Conservation (phyloP, 2,797 vertebrate species). For the Cheirogaleus major region DNA sequence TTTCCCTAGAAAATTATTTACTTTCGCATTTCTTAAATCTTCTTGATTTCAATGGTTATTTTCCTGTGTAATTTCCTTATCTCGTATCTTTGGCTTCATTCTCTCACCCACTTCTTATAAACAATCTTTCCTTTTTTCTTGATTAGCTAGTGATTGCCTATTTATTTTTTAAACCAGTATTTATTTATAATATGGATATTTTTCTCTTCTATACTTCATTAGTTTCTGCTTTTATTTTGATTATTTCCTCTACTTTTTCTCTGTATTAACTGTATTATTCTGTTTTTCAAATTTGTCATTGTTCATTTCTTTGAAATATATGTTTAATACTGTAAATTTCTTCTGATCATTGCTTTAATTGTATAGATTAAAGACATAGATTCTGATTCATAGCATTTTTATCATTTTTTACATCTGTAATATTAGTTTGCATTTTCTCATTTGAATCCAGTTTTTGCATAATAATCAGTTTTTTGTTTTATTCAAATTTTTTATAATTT, state of each 20-base stretch:
- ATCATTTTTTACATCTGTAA: not conserved
- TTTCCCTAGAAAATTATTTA: not conserved
- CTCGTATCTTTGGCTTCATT: not conserved
- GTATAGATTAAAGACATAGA: not conserved
- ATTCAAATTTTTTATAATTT: not conserved
- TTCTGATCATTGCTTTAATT: not conserved
- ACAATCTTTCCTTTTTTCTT: not conserved
- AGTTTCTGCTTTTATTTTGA: not conserved
- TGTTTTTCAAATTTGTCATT: not conserved
- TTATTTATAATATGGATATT: not conserved
- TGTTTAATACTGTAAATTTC: not conserved
- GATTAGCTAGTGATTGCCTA: not conserved
- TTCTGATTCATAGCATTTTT: not conserved
- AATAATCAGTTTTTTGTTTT: not conserved
- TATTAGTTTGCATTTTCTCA: not conserved
- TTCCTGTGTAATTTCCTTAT: not conserved
- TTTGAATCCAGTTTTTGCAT: not conserved
- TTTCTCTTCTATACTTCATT: not conserved
- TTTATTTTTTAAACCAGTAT: not conserved
- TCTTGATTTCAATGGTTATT: not conserved
- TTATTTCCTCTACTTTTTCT: not conserved
- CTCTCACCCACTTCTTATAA: fast-evolving
- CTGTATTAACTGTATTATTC: not conserved
- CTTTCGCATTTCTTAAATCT: not conserved
- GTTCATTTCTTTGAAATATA: not conserved